A percentile compares a stretch with the other conserved stretches of the same genome.
Evolutionary conservation across 2,888 invertebrate genomes (phyloP).

Genomic region (Tetanocera ferruginea): DNA sequence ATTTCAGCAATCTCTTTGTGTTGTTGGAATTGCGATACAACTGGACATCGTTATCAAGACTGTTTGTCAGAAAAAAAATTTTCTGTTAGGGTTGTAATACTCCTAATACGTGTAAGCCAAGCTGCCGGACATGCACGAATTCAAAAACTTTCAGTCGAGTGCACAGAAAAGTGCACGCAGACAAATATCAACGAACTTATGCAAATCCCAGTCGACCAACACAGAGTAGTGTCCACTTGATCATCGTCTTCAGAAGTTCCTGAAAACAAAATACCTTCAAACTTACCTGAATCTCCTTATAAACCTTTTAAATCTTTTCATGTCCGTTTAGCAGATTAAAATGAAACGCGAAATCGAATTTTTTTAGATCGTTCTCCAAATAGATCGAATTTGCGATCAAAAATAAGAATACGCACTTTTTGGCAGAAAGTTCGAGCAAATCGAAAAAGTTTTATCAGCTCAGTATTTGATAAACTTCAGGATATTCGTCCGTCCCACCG

Average conservation of each 20-base stretch:
- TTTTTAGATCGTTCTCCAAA: neutral
- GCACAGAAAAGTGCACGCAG: constrained; percentile 17
- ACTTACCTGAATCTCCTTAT: neutral
- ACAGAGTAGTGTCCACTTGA: neutral
- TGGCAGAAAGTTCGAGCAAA: neutral
- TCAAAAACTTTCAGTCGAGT: constrained; percentile 30
- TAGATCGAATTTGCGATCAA: neutral
- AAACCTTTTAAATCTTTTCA: neutral
- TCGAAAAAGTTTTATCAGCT: neutral
- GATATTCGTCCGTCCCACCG: neutral
- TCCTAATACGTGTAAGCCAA: neutral
- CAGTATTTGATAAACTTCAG: neutral
- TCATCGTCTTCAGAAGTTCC: neutral
- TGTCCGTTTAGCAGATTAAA: constrained; percentile 9
- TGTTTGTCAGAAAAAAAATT: neutral
- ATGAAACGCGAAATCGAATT: neutral
- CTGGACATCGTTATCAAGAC: neutral
- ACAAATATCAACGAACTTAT: neutral
- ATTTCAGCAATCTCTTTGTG: neutral
- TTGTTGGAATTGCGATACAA: neutral
- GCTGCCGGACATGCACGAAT: constrained; percentile 14
- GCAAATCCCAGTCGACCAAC: neutral
- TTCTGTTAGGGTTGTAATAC: neutral
- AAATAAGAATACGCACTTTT: neutral
- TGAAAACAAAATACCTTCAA: neutral